Evolutionary conservation across 2,797 vertebrate species (phyloP).

Genomic region (Pantherophis alleghaniensis): DNA sequence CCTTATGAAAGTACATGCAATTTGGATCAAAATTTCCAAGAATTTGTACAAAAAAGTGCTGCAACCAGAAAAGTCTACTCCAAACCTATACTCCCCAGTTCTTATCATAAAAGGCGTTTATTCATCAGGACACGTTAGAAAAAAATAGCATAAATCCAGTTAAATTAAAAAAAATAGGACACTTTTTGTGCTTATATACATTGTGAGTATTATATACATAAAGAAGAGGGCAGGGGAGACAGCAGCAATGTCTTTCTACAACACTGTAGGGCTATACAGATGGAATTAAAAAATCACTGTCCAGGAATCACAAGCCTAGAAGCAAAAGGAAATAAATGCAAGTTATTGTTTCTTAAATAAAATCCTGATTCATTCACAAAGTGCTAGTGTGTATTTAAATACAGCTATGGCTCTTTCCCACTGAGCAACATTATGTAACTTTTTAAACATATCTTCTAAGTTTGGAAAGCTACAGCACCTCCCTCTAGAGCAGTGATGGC

Average conservation of each 20-base stretch:
- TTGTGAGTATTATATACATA: background rate
- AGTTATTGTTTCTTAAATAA: background rate
- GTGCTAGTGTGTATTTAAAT: background rate
- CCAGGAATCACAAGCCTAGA: slow-evolving; percentile 21
- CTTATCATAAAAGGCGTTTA: background rate
- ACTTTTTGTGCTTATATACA: background rate
- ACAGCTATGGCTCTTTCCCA: background rate
- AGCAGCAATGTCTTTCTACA: too few relatives aligned
- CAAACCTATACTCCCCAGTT: background rate
- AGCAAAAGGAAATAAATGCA: background rate
- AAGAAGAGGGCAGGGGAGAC: background rate
- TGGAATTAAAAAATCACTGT: background rate
- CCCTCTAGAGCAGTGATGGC: background rate
- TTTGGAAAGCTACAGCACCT: background rate
- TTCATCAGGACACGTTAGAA: background rate
- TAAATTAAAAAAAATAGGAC: background rate
- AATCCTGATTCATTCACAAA: background rate
- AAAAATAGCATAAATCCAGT: background rate
- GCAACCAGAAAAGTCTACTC: background rate
- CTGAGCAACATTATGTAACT: background rate
- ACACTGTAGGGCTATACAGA: background rate
- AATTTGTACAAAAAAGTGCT: background rate
- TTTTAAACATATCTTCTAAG: background rate
- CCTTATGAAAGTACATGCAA: background rate
- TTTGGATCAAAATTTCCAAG: background rate